Percentiles rank a stretch among this genome's conserved stretches.
These are phyloP conservation scores for Panurus biarmicus DNA, from an alignment of 2,113 vertebrate species.

Conservation along the genomic window DNA sequence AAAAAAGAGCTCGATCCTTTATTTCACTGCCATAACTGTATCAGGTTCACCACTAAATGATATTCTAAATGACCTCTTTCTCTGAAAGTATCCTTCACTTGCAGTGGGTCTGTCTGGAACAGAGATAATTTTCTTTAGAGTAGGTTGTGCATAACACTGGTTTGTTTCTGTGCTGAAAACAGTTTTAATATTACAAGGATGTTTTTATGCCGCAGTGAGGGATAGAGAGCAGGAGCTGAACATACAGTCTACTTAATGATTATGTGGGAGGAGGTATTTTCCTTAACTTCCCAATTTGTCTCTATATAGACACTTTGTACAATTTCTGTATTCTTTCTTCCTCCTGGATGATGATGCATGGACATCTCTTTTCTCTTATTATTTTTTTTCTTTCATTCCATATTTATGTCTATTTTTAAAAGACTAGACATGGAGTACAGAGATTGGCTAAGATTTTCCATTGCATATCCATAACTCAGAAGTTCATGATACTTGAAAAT, in stretches of 20 bases:
- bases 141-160: accelerated
- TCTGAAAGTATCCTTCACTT: background rate
- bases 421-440: background rate
- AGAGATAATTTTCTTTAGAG: background rate
- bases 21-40: background rate
- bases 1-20: background rate
- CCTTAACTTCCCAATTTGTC: background rate
- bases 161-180: background rate
- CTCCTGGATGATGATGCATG: background rate
- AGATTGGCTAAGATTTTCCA: background rate
- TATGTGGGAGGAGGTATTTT: background rate
- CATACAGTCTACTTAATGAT: background rate
- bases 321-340: background rate
- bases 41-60: background rate
- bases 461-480: background rate
- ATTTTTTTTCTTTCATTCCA: background rate
- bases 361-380: background rate
- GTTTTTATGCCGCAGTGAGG: background rate
- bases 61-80: background rate
- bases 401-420: background rate
- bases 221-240: background rate
- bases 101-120: background rate
- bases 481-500: background rate
- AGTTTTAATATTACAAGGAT: background rate
- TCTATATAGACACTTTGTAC: accelerated